A percentile compares a stretch with the other conserved stretches of the same genome.
These are phyloP conservation scores for Dinocampus coccinellae DNA, from an alignment of 2,888 invertebrate species.

Conservation along the genomic window DNA sequence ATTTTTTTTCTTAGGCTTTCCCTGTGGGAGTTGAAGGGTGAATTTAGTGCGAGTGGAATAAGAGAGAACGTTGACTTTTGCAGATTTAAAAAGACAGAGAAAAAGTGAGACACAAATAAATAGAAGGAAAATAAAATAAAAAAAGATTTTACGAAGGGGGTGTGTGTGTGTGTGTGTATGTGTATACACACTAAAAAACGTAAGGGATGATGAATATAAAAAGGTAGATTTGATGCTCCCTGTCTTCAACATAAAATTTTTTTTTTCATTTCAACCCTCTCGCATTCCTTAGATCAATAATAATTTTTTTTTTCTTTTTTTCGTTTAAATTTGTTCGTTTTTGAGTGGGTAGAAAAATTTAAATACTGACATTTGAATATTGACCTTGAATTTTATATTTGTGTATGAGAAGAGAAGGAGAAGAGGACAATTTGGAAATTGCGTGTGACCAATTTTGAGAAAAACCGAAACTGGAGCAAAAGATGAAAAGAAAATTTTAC, in stretches of 20 bases:
- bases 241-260: neutral
- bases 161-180: neutral
- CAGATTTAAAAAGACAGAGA: neutral
- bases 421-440: neutral
- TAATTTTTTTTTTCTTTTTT: neutral
- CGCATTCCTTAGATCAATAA: neutral
- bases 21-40: conserved; percentile 10
- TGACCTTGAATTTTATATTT: neutral
- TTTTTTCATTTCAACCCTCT: neutral
- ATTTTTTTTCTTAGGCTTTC: conserved; percentile 19
- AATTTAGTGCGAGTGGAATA: neutral
- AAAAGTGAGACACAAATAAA: conserved; percentile 10
- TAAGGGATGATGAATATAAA: conserved; percentile 5
- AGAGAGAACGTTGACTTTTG: neutral
- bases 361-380: neutral
- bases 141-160: neutral
- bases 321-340: neutral
- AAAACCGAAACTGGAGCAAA: conserved; percentile 3
- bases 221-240: neutral
- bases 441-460: neutral
- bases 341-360: neutral
- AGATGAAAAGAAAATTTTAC: neutral
- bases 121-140: conserved; percentile 3
- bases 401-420: neutral
- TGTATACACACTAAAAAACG: neutral